Base-by-base conservation (phyloP, 2,797 vertebrate species). In the Clarias platycephalus region DNA sequence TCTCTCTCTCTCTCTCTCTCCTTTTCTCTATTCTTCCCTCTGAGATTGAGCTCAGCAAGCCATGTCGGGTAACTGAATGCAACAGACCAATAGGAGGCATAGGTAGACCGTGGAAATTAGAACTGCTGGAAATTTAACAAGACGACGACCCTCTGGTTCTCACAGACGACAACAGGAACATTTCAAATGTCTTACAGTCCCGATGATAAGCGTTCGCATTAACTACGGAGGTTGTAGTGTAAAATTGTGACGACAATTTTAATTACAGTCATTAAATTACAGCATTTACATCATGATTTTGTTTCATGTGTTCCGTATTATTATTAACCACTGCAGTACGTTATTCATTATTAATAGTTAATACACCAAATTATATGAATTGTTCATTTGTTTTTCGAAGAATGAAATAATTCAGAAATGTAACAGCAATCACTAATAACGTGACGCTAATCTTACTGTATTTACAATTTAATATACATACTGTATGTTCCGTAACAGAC, bases 1-100 rank as follows among this genome's bases (percentile, higher is more conserved):
- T 78, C 86, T 67, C 31, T 28, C 58, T 64, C 74, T 80, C 63
- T 88, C 87, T 82, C 84, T 71, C 67, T 79, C 74, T 81, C 60
- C 13, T 84, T 74, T n/a, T 75, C 80, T 72, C 55, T 79, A 83
- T 89, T 88, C 83, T 89, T 88, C 88, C 89, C 86, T 89, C 86
- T 85, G 87, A 89, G 89, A 89, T 90, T 92, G 92, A 92, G 91
- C 91, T 93, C 87, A 84, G 87, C 72, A 83, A 74, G 85, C 84
- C 82, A 80, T 88, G 88, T 83, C 75, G 86, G 81, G 90, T 92
- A 93, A 94, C 93, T 95, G 91, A 92, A 91, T 91, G 91, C 84
- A 91, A 93, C 92, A 94, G 91, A 92, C 95, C 95, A 96, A 95
- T 94, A 96, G 95, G 95, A 96, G 96, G 95, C 96, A 96, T 95